phyloP scores from a whole-genome alignment of 2,888 invertebrate genomes.

The Malthinus seriepunctatus region DNA sequence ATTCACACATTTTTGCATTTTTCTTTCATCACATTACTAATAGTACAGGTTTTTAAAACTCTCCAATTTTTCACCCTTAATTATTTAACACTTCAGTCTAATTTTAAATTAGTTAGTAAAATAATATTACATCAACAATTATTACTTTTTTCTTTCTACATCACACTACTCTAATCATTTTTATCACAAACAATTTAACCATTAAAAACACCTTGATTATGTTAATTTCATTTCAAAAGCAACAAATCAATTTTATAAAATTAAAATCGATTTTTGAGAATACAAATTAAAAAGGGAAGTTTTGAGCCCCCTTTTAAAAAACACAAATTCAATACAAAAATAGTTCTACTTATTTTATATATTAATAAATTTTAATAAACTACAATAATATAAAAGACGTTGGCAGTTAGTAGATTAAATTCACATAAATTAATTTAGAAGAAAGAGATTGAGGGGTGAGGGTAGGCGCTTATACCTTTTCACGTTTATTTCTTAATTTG shows the following conservation, averaged over 20 bases:
- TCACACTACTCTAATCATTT: neutral
- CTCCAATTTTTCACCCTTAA: neutral
- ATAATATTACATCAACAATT: conserved; percentile 3
- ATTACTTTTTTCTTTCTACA: neutral
- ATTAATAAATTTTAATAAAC: conserved; percentile 4
- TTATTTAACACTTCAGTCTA: conserved; percentile 3
- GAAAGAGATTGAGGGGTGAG: neutral
- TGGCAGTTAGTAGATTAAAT: conserved; percentile 14
- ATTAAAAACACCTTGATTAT: neutral
- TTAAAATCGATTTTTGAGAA: conserved; percentile 12
- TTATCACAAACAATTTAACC: conserved; percentile 4
- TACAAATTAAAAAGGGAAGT: neutral
- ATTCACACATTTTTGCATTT: conserved; percentile 3
- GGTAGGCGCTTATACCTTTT: conserved; percentile 17
- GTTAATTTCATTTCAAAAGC: neutral
- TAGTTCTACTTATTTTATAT: conserved; percentile 9
- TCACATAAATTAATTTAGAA: conserved; percentile 13
- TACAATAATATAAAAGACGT: neutral
- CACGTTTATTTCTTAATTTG: conserved; percentile 60
- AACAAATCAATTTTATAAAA: conserved; percentile 18
- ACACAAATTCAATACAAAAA: conserved; percentile 9
- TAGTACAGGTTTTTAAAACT: neutral
- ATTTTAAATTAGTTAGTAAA: conserved; percentile 5
- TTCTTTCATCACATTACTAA: conserved; percentile 1
- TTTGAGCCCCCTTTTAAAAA: neutral